Conservation (phyloP, 2,113 vertebrate species). For the Marcusenius ussheri region DNA sequence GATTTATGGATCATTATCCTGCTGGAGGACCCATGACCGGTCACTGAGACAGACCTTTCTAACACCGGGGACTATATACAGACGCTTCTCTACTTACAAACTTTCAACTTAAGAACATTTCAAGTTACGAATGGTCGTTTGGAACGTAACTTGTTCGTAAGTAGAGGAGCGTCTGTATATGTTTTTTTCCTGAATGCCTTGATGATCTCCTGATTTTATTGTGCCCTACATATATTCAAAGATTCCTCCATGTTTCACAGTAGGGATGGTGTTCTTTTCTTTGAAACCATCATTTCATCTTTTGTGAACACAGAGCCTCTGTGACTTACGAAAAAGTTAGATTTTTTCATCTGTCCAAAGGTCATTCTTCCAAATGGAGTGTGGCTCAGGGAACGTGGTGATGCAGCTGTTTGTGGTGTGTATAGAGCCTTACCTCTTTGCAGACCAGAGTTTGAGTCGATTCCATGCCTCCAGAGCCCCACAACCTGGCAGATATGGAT, state of each 20-base stretch:
- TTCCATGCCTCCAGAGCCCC: not conserved
- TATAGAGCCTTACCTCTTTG: no score
- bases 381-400: no score
- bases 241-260: not conserved
- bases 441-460: not conserved
- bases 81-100: no score
- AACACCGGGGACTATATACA: not conserved
- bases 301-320: not conserved
- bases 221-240: not conserved
- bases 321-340: not conserved
- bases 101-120: no score
- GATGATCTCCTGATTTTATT: not conserved
- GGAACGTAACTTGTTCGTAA: no score
- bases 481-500: no score
- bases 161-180: not conserved
- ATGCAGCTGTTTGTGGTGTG: no score
- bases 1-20: not conserved
- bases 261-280: not conserved
- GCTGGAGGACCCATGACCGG: not conserved
- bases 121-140: no score
- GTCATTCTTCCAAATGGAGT: not conserved
- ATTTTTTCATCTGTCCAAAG: not conserved
- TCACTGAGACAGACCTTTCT: not conserved
- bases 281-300: not conserved
- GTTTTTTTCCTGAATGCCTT: not conserved